Evolutionary conservation across 2,113 vertebrate species (phyloP), one percentile per base, ranked within the genome.

Genomic region (Charina bottae): DNA sequence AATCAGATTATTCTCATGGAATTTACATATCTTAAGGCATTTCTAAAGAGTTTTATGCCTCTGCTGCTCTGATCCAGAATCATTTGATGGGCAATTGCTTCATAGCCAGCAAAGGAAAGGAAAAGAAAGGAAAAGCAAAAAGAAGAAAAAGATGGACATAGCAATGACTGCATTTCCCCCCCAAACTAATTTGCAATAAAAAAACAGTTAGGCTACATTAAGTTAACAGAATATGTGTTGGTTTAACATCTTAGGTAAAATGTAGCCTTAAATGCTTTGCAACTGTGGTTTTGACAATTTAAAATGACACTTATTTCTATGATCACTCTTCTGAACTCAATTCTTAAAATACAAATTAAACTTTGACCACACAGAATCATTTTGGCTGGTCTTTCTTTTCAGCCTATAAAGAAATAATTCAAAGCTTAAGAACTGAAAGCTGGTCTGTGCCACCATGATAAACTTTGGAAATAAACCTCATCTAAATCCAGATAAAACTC

Each of bases 71-170:
- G 90, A 23, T 92, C 88, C 2, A 0, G 94, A 90, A 90, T 88
- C 89, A 49, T 92, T 89, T 49, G 78, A 90, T 95, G 92, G 92
- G 68, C 95, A 93, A 94, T 89, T 85, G 93, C 68, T 88, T 94
- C 94, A 85, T 68, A 87, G 89, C 88, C 10, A 90, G n/a, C 49
- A 55, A 85, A 53, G 33, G 84, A 60, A 91, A 56, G 9, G 24
- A 13, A 15, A 24, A 15, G 21, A 86, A 91, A 6, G 72, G 6
- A 78, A 21, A 37, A 78, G 17, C 37, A 78, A 68, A 28, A 15
- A 28, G 15, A 28, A 68, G 28, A 68, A n/a, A 78, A 78, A 78
- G 33, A 78, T 42, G 33, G 33, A 78, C 7, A 37, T 37, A 19
- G 33, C 68, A 78, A 17, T 21, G 17, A 13, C 15, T 68, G 28